Evolutionary conservation across 2,888 invertebrate species (phyloP).

Genomic region (Magallana nippona): DNA sequence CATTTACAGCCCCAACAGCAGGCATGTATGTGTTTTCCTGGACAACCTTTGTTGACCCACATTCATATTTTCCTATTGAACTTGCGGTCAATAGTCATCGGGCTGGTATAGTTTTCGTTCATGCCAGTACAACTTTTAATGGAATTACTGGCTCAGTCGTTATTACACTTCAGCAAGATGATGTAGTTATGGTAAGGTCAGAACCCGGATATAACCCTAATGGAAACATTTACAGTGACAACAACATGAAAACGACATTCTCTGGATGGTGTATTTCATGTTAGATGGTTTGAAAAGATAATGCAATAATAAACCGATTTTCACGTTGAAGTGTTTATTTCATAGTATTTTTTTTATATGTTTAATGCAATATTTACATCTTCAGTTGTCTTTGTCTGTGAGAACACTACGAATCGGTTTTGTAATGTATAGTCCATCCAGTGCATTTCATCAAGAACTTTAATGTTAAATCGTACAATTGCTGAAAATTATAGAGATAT

Average conservation of each 20-base stretch:
- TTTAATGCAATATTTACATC: too few relatives aligned
- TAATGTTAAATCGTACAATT: too few relatives aligned
- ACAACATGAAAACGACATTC: background rate
- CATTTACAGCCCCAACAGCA: background rate
- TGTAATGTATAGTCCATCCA: too few relatives aligned
- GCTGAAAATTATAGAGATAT: too few relatives aligned
- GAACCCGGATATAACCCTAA: background rate
- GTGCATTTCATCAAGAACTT: too few relatives aligned
- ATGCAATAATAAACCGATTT: too few relatives aligned
- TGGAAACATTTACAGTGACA: slow-evolving; percentile 2
- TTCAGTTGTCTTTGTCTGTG: too few relatives aligned
- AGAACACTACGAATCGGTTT: too few relatives aligned
- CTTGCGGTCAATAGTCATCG: background rate
- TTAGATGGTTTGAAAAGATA: too few relatives aligned
- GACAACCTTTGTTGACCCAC: background rate
- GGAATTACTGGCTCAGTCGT: background rate
- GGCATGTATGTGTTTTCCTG: background rate
- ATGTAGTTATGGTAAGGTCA: background rate
- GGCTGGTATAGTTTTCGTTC: background rate
- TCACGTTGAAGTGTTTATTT: too few relatives aligned
- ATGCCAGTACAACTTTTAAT: background rate
- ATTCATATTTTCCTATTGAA: background rate
- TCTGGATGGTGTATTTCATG: background rate
- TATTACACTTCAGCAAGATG: background rate
- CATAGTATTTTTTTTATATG: too few relatives aligned